These are phyloP conservation scores for Sthenelais limicola DNA, from an alignment of 2,888 invertebrate genomes.

Conservation along the genomic window DNA sequence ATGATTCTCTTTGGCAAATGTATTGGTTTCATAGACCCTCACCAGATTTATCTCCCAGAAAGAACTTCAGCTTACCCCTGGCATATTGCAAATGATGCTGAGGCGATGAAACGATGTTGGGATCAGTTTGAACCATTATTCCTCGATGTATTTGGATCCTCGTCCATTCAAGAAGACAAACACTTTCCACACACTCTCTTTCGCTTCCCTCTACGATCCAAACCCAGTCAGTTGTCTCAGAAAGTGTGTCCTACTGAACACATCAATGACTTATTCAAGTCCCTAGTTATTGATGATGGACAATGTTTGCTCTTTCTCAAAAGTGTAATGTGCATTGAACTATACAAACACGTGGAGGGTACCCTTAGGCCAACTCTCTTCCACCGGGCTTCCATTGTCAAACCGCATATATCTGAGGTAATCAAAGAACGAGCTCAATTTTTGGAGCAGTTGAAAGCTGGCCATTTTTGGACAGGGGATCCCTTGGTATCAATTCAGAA, in stretches of 20 bases:
- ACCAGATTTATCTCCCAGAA: conserved; percentile 45
- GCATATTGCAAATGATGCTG: conserved; percentile 24
- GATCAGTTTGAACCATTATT: conserved; percentile 13
- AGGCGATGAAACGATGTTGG: not conserved
- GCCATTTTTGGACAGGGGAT: too few species aligned
- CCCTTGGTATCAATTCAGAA: too few species aligned
- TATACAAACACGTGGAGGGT: not conserved
- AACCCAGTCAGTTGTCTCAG: conserved; percentile 7
- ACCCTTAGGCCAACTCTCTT: not conserved
- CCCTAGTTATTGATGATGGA: conserved; percentile 5
- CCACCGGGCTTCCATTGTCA: not conserved
- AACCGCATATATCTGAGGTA: too few species aligned
- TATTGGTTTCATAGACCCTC: conserved; percentile 58
- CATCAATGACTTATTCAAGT: not conserved
- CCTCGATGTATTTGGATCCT: conserved; percentile 1
- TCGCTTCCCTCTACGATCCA: conserved; percentile 59
- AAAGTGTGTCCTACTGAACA: not conserved
- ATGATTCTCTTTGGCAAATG: conserved; percentile 56
- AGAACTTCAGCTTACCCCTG: conserved; percentile 41
- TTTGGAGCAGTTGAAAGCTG: too few species aligned
- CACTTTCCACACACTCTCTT: conserved; percentile 56
- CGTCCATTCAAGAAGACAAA: not conserved
- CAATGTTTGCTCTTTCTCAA: conserved; percentile 18
- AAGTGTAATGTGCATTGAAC: conserved; percentile 1
- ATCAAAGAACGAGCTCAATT: too few species aligned